Evolutionary conservation across 2,113 vertebrate genomes (phyloP).

Genomic region (Sinocyclocheilus anophthalmus): DNA sequence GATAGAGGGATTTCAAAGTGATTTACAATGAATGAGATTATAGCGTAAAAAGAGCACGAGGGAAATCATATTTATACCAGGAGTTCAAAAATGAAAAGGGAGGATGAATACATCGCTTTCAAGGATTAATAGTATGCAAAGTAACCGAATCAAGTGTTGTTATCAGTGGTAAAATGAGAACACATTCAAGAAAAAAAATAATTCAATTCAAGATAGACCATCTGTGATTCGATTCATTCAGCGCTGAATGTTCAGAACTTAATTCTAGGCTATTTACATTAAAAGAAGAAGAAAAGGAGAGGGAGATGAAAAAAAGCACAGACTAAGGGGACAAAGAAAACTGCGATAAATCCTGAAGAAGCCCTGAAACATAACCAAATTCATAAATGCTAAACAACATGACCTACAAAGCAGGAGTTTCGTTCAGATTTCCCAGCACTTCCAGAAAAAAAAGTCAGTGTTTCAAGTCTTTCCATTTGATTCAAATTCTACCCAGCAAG

Average conservation of each 20-base stretch:
- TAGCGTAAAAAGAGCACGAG: constrained; percentile 58
- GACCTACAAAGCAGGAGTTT: not conserved
- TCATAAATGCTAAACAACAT: constrained; percentile 22
- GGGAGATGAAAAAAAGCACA: not conserved
- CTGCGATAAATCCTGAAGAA: not conserved
- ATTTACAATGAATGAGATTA: constrained; percentile 75
- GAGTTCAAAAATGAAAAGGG: constrained; percentile 73
- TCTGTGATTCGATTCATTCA: constrained; percentile 72
- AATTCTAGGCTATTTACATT: constrained; percentile 78
- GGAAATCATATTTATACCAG: constrained; percentile 78
- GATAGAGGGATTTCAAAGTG: constrained; percentile 77
- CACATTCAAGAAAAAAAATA: constrained; percentile 63
- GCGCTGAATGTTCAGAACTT: constrained; percentile 70
- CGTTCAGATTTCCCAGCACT: not conserved
- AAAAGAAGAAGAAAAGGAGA: constrained; percentile 28
- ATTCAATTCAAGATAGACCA: constrained; percentile 75
- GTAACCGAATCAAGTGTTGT: constrained; percentile 75
- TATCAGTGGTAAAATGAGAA: constrained; percentile 74
- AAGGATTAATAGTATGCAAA: constrained; percentile 77
- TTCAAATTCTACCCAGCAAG: constrained; percentile 75
- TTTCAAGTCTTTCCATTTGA: constrained; percentile 67
- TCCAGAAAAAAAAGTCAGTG: not conserved
- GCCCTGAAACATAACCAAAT: not conserved
- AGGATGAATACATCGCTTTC: constrained; percentile 65
- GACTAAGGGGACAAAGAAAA: constrained; percentile 9